Evolutionary conservation across 2,113 vertebrate species (phyloP).

Genomic region (Monarcha castaneiventris): DNA sequence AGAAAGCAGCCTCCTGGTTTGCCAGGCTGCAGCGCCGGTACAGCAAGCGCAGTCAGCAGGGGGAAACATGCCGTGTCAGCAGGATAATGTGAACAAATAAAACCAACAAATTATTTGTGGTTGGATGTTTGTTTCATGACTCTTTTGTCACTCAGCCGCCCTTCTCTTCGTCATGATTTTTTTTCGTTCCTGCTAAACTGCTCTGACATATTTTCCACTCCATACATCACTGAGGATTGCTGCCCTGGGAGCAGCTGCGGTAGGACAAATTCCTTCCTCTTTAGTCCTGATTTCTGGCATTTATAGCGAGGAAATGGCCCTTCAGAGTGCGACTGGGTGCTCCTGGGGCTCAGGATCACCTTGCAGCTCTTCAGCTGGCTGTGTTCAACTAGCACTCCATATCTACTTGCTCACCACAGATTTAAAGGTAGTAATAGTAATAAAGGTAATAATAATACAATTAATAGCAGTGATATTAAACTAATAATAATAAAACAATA

Average conservation of each 20-base stretch:
- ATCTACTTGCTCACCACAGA: not conserved
- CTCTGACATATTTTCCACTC: slow-evolving; percentile 18
- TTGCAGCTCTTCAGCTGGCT: not conserved
- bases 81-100: not conserved
- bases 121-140: slow-evolving; percentile 58
- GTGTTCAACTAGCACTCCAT: accelerated
- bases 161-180: not conserved
- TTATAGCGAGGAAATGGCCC: not conserved
- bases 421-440: not conserved
- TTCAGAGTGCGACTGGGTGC: accelerated
- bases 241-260: not conserved
- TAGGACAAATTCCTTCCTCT: not conserved
- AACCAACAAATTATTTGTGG: slow-evolving; percentile 48
- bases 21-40: not conserved
- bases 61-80: not conserved
- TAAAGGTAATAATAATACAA: not conserved
- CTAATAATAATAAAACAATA: not conserved
- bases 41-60: not conserved
- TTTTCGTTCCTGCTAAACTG: not conserved
- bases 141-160: not conserved
- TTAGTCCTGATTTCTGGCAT: not conserved
- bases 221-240: not conserved
- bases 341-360: not conserved
- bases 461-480: not conserved
- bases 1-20: not conserved